Conservation (phyloP, 2,113 vertebrate genomes). For the Ceyx cyanopectus region DNA sequence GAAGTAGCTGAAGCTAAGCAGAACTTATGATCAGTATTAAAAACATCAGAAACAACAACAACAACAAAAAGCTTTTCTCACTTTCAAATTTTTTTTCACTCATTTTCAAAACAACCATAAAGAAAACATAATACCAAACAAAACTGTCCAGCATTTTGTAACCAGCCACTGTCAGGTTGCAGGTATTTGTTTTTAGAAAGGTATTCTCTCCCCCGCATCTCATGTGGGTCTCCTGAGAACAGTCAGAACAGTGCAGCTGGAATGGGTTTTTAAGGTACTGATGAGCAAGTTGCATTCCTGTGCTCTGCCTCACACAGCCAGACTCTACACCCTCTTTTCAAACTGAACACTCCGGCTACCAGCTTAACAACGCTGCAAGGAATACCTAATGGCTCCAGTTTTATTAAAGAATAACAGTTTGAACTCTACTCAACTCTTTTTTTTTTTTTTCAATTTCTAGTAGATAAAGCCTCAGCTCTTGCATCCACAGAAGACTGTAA, state of each 20-base stretch:
- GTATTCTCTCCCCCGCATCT: background rate
- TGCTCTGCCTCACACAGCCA: background rate
- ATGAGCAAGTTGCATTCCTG: background rate
- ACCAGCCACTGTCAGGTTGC: background rate
- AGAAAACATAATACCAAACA: background rate
- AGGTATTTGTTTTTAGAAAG: background rate
- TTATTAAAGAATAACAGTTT: background rate
- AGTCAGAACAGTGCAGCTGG: background rate
- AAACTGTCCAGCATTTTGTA: background rate
- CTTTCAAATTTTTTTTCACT: background rate
- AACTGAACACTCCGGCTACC: background rate
- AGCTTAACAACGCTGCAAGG: background rate
- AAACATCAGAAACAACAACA: background rate
- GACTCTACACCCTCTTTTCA: background rate
- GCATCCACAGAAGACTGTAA: background rate
- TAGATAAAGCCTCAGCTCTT: background rate
- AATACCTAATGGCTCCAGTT: background rate
- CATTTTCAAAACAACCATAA: background rate
- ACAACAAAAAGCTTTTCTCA: background rate
- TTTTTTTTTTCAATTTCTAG: background rate
- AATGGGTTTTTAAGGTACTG: background rate
- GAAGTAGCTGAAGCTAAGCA: background rate
- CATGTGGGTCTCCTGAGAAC: background rate
- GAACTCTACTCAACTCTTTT: background rate
- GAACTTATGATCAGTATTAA: background rate